Base-by-base conservation (phyloP, 2,888 invertebrate species). In the Autographa pulchrina region DNA sequence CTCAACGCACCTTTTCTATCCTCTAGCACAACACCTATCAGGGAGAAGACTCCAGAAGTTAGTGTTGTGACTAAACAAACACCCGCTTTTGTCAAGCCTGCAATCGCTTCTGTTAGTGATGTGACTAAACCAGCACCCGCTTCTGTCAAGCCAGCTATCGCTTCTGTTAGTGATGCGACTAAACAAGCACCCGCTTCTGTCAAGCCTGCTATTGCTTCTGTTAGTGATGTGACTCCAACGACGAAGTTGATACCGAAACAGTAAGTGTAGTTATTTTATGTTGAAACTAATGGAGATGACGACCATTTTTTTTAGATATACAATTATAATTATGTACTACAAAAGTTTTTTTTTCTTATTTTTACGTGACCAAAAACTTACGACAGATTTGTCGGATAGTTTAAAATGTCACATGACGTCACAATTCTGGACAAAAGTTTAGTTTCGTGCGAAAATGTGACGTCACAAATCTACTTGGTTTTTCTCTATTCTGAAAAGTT, bases 221-320 rank as follows among this genome's bases (percentile, higher is more conserved):
- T 82, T 5, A 65, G 62, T 16, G 80, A 80, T 61, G 77, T 72
- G 0, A 82, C 82, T 20, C 82, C 83, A 0, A 64, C 25, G 3
- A 69, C 16, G 11, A 68, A 72, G 62, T 6, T 89, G 0, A 84
- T 86, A 52, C 92, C 93, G 5, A 89, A 89, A 63, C 87, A 84
- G 92, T 92, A 63, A 88, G 91, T 89, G 18, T 56, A 11, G n/a
- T 48, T n/a, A 2, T n/a, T 38, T 38, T 38, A 0, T 9, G 35
- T 35, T 25, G 25, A 43, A 9, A 43, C 13, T 13, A 2, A 43
- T 8, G 9, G 9, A 9, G 13, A 1, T 43, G 43, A 16, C 5
- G n/a, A 16, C 2, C 0, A 52, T 11, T 52, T 4, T 48, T 18
- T 20, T n/a, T n/a, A n/a, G n/a, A n/a, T n/a, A n/a, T n/a, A n/a